Evolutionary conservation across 1,140 invertebrate genomes (phyloP), one percentile per base, ranked within the genome.

Genomic region (Drosophila auraria): DNA sequence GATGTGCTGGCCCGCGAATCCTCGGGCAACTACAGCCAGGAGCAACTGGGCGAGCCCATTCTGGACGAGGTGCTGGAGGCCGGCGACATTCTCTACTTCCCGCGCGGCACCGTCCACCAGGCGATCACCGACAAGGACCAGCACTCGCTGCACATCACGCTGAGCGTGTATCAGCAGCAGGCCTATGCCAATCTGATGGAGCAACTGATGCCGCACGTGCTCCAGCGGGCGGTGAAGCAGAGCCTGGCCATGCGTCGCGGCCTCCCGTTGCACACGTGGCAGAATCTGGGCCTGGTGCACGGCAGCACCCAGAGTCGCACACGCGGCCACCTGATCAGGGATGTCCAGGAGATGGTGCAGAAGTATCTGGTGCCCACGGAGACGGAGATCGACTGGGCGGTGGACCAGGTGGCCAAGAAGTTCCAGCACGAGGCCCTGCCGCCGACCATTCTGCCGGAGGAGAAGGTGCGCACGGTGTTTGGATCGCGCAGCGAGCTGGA

Each of bases 21-120:
- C 0, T 99, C 98, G 68, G 93, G 93, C 42, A 98, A 99, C 93
- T 97, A 98, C 76, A 94, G 94, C 12, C 95, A 96, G 72, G 94
- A 95, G 8, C 97, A 99, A 83, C 94, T 97, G 57, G 96, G 96
- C 0, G 93, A 96, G 45, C 97, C 98, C 2, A 95, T 98, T 53
- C 93, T 98, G 66, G 97, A 99, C 86, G 78, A 82, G 94, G 80
- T 92, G 15, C 92, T 99, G 40, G 94, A 97, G 80, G 95, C 97
- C 20, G 98, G 99, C 1, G 98, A 99, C 93, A 90, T 99, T 59
- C 93, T 99, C 1, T 99, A 99, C 93, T 96, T 97, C 82, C 98
- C 98, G 14, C 94, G 98, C 53, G 99, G 99, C 9, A 97, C 95
- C 36, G 98, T 99, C 72, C 98, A 99, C 94, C 98, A 99, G 94